phyloP scores from a whole-genome alignment of 2,113 vertebrate species.

The Brevimyrus niger region DNA sequence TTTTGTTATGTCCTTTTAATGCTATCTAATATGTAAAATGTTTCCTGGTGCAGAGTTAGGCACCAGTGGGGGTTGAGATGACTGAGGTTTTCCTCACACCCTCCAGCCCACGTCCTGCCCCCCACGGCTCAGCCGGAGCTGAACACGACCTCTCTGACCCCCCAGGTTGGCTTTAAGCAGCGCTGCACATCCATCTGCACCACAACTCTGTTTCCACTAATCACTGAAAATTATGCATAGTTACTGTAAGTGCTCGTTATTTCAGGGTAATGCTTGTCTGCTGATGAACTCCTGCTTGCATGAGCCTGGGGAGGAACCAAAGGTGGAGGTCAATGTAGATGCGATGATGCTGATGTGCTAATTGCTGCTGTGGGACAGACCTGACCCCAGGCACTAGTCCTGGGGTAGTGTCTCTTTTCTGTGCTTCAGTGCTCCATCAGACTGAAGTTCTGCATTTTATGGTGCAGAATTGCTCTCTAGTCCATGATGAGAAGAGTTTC shows the following conservation, averaged over 20 bases:
- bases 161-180: not conserved
- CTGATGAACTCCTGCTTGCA: not conserved
- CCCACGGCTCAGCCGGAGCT: not conserved
- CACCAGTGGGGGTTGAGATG: not conserved
- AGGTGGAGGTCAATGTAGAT: not conserved
- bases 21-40: not conserved
- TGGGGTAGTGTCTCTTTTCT: not conserved
- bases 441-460: not conserved
- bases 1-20: not conserved
- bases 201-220: not conserved
- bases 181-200: not conserved
- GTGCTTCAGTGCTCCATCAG: not conserved
- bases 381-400: too few relatives aligned
- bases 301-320: not conserved
- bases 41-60: not conserved
- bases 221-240: not conserved
- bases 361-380: not conserved
- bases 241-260: not conserved
- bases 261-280: not conserved
- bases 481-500: not conserved
- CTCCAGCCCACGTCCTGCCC: not conserved
- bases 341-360: not conserved
- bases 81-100: not conserved
- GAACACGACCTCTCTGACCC: not conserved
- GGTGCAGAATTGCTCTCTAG: not conserved